phyloP scores from a whole-genome alignment of 2,797 vertebrate species.

The Dromococcyx pavoninus region DNA sequence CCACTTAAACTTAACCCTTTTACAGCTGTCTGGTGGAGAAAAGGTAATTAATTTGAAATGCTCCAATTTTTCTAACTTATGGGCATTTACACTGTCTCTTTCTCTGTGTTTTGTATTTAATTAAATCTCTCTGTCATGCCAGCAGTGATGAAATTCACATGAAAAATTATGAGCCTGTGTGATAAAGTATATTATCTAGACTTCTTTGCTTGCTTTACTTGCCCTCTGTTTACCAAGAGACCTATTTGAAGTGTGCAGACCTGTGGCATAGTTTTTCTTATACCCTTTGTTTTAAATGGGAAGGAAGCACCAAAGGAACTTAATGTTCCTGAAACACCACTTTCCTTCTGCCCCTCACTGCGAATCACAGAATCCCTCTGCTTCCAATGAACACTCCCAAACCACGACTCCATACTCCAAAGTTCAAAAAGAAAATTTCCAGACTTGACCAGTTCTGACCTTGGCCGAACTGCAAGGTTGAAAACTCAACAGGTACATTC shows the following conservation, averaged over 20 bases:
- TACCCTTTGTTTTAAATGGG: background rate
- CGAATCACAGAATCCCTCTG: background rate
- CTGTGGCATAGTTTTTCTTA: background rate
- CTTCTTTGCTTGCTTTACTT: background rate
- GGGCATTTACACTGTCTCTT: background rate
- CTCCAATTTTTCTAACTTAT: background rate
- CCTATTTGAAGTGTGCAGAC: background rate
- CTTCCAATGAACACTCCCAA: background rate
- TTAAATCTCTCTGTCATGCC: background rate
- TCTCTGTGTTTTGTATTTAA: conserved; percentile 13
- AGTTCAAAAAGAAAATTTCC: background rate
- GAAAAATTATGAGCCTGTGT: background rate
- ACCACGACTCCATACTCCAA: background rate
- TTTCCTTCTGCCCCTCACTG: background rate
- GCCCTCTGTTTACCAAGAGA: background rate
- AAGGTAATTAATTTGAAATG: conserved; percentile 44
- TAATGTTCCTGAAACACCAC: background rate
- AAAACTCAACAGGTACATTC: background rate
- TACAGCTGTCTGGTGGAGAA: conserved; percentile 25
- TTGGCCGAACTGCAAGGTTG: background rate
- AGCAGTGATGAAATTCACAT: background rate
- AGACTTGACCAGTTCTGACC: background rate
- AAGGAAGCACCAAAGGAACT: background rate
- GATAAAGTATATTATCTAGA: conserved; percentile 5
- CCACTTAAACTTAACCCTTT: conserved; percentile 66